A percentile compares a stretch with the other conserved stretches of the same genome.
Conservation (phyloP, 2,888 invertebrate genomes). For the Yponomeuta plumbellus region DNA sequence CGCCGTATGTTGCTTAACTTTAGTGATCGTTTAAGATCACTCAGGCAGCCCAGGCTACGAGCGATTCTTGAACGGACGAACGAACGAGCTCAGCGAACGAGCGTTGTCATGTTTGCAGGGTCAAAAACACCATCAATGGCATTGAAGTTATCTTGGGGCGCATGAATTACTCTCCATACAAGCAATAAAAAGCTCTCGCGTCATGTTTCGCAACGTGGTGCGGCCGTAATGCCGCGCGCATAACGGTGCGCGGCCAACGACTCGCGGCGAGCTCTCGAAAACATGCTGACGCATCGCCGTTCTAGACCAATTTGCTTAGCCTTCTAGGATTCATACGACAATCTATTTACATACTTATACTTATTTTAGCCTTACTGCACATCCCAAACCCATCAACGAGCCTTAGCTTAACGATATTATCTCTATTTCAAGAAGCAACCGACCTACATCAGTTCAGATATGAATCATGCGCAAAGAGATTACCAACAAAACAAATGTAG, state of each 20-base stretch:
- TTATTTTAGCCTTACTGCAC: conserved; percentile 44
- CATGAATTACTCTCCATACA: not conserved
- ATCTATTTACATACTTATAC: no score
- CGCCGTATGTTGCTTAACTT: no score
- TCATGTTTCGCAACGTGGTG: conserved; percentile 11
- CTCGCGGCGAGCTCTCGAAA: conserved; percentile 43
- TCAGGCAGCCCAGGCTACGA: no score
- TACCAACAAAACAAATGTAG: not conserved
- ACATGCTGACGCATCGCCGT: conserved; percentile 60
- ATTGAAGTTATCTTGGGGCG: no score
- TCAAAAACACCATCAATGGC: no score
- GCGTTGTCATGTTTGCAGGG: no score
- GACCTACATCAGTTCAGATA: not conserved
- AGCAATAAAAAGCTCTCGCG: not conserved
- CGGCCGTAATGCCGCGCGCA: conserved; percentile 20
- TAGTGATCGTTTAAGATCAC: no score
- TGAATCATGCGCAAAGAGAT: not conserved
- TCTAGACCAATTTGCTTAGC: conserved; percentile 14
- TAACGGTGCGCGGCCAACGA: conserved; percentile 70
- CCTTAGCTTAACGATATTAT: no score
- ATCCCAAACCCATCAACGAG: not conserved
- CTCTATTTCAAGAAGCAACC: not conserved
- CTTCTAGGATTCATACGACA: not conserved
- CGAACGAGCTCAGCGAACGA: no score
- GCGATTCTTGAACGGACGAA: no score